These are phyloP conservation scores for Nephrotoma appendiculata DNA, from an alignment of 2,888 invertebrate genomes.

Conservation along the genomic window DNA sequence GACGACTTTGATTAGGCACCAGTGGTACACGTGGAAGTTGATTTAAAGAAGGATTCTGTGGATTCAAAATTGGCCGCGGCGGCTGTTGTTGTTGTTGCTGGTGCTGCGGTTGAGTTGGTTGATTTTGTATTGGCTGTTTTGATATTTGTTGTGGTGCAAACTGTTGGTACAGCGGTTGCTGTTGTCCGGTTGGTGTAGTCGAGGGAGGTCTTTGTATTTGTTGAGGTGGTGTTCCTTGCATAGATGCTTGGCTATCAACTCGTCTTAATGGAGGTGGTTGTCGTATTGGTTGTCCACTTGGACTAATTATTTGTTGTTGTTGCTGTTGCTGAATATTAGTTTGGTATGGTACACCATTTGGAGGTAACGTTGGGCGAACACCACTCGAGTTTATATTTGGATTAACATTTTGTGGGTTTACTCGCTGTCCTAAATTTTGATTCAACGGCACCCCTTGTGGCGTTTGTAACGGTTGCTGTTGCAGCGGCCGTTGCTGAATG, in stretches of 20 bases:
- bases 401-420: constrained; percentile 20
- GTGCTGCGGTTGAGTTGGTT: constrained; percentile 14
- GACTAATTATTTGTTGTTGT: constrained; percentile 4
- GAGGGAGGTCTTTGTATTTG: constrained; percentile 11
- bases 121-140: constrained; percentile 4
- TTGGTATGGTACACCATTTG: background rate
- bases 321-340: constrained; percentile 8
- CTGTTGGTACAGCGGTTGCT: constrained; percentile 2
- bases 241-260: constrained; percentile 6
- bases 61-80: constrained; percentile 12
- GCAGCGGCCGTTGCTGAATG: constrained; percentile 12
- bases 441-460: constrained; percentile 21
- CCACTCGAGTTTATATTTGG: constrained; percentile 22
- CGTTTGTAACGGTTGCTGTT: constrained; percentile 17
- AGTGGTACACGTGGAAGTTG: constrained; percentile 19
- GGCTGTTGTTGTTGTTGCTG: background rate
- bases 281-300: constrained; percentile 7
- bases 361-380: constrained; percentile 22
- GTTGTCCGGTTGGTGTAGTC: constrained; percentile 11
- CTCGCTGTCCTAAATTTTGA: constrained; percentile 20
- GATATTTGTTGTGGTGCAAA: background rate
- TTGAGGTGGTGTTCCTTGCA: constrained; percentile 16
- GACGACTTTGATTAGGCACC: constrained; percentile 16
- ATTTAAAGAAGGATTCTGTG: constrained; percentile 11
- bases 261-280: constrained; percentile 1